Evolutionary conservation across 2,797 vertebrate genomes (phyloP).

Genomic region (Syngnathus rostellatus): DNA sequence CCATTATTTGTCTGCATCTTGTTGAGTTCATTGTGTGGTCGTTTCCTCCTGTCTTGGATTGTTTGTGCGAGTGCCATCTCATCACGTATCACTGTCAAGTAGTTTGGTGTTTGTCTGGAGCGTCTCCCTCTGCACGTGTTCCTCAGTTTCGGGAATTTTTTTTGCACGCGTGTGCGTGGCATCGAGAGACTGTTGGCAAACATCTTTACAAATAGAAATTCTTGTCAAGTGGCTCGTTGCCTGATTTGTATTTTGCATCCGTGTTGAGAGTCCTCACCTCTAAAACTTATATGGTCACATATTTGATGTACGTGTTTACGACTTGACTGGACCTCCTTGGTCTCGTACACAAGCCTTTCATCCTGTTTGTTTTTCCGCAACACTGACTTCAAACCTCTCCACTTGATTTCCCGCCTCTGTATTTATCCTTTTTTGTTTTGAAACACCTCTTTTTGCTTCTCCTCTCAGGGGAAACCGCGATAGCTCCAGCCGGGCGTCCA

Average conservation of each 20-base stretch:
- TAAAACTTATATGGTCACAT: slow-evolving; percentile 12
- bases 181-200: slow-evolving; percentile 9
- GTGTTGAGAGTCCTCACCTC: slow-evolving; percentile 49
- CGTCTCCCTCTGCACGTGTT: slow-evolving; percentile 47
- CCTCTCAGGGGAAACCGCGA: slow-evolving; percentile 83
- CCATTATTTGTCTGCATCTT: slow-evolving; percentile 25
- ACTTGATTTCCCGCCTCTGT: slow-evolving; percentile 2
- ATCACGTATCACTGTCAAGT: slow-evolving; percentile 16
- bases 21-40: slow-evolving; percentile 17
- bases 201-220: slow-evolving; percentile 25
- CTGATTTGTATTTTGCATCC: slow-evolving; percentile 46
- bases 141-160: not conserved
- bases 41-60: slow-evolving; percentile 28
- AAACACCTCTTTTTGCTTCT: slow-evolving; percentile 22
- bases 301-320: slow-evolving; percentile 15
- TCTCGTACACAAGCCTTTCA: slow-evolving; percentile 7
- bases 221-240: slow-evolving; percentile 45
- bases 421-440: slow-evolving; percentile 1
- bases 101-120: slow-evolving; percentile 32
- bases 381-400: slow-evolving; percentile 9
- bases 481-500: slow-evolving; percentile 80
- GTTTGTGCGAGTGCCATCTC: slow-evolving; percentile 25
- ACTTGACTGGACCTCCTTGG: slow-evolving; percentile 1
- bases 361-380: slow-evolving; percentile 27
- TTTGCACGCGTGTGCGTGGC: slow-evolving; percentile 24